phyloP scores from a whole-genome alignment of 30 jellyfish, hydroid and myxozoan genomes.

The Pelagia noctiluca region DNA sequence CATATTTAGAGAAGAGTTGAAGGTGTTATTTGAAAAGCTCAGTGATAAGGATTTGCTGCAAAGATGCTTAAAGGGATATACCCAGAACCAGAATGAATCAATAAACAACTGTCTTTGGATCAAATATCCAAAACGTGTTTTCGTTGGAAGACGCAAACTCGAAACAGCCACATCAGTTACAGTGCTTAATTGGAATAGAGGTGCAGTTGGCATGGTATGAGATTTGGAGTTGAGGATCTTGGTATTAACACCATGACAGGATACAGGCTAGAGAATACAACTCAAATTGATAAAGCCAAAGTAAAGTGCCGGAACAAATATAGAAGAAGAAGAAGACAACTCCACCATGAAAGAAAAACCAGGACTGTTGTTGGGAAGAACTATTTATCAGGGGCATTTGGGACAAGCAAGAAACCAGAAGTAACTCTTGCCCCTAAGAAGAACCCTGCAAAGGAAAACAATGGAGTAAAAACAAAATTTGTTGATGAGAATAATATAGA shows the following conservation, averaged over 20 bases:
- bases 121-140: slow-evolving; percentile 34
- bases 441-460: too few species aligned
- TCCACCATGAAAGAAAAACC: slow-evolving; percentile 27
- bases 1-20: slow-evolving; percentile 40
- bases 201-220: slow-evolving; percentile 33
- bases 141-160: slow-evolving; percentile 27
- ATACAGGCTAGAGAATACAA: slow-evolving; percentile 24
- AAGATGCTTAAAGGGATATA: too few species aligned
- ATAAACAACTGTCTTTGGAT: slow-evolving; percentile 27
- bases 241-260: slow-evolving; percentile 38
- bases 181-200: slow-evolving; percentile 49
- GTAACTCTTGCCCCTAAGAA: too few species aligned
- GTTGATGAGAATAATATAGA: too few species aligned
- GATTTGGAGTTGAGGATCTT: slow-evolving; percentile 49
- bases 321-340: slow-evolving; percentile 34
- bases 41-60: too few species aligned
- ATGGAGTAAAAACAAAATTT: too few species aligned
- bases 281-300: slow-evolving; percentile 9
- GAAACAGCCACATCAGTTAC: too few species aligned
- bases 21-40: slow-evolving; percentile 33
- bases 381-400: slow-evolving; percentile 50
- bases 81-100: slow-evolving; percentile 40
- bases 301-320: slow-evolving; percentile 18
- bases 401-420: too few species aligned
- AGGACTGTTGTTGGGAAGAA: slow-evolving; percentile 26